A percentile compares a stretch with the other conserved stretches of the same genome.
Conservation (phyloP, 2,113 vertebrate species). For the Eira barbara region DNA sequence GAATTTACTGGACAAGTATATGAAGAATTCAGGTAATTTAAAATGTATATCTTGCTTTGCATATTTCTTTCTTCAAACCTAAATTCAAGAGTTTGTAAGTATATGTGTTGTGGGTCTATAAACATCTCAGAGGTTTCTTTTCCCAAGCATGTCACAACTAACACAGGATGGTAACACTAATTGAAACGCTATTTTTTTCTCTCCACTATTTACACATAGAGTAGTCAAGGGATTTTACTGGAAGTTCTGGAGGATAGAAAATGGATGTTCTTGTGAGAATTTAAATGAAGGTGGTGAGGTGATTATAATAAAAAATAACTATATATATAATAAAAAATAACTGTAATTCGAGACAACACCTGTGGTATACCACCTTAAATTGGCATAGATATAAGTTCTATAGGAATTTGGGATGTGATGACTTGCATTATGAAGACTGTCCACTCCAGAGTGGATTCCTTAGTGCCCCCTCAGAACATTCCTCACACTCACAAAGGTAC, state of each 20-base stretch:
- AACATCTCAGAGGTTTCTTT: background rate
- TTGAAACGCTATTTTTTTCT: background rate
- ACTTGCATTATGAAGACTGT: background rate
- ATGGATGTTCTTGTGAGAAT: background rate
- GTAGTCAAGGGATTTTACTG: background rate
- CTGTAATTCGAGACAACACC: background rate
- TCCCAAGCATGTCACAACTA: background rate
- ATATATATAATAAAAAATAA: background rate
- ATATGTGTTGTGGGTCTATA: background rate
- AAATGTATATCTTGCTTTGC: background rate
- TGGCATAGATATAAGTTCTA: background rate
- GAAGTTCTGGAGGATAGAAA: background rate
- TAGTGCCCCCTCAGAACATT: background rate
- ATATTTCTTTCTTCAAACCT: background rate
- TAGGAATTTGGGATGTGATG: background rate
- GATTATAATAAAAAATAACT: background rate
- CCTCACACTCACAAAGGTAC: background rate
- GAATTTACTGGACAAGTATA: constrained; percentile 97
- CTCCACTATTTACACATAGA: background rate
- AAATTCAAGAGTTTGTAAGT: background rate
- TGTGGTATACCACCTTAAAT: background rate
- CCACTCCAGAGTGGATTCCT: background rate
- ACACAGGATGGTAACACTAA: background rate
- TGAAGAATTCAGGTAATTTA: constrained; percentile 95
- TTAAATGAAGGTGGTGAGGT: background rate